A percentile compares a stretch with the other conserved stretches of the same genome.
phyloP scores from a whole-genome alignment of 2,797 vertebrate genomes.

The Clamator glandarius region DNA sequence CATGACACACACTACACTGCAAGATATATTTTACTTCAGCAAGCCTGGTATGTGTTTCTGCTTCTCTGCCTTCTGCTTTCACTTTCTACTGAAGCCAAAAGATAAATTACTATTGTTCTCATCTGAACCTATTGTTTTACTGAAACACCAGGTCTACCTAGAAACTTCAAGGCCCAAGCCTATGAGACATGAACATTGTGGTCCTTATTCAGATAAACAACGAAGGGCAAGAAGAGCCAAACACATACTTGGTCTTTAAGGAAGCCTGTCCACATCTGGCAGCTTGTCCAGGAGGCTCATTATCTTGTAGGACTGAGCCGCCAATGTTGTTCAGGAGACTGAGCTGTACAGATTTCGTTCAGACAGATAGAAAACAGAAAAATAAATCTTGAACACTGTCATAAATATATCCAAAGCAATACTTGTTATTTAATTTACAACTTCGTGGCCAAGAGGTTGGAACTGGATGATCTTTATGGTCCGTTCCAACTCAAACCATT shows the following conservation, averaged over 20 bases:
- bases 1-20: background rate
- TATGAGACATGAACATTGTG: background rate
- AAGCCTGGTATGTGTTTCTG: background rate
- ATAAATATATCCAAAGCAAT: background rate
- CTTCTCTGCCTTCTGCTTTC: background rate
- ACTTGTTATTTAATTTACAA: background rate
- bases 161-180: background rate
- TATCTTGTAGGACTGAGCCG: background rate
- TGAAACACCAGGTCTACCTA: background rate
- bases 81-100: background rate
- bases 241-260: background rate
- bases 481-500: no score
- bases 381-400: background rate
- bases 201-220: background rate
- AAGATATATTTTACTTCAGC: background rate
- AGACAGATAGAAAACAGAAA: constrained; percentile 5
- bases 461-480: no score
- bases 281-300: background rate
- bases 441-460: background rate
- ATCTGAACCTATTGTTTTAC: background rate
- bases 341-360: background rate
- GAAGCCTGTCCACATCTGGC: background rate
- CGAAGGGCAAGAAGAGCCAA: background rate
- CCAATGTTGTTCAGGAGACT: background rate
- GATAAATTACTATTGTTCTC: background rate